These are phyloP conservation scores for Centropus unirufus DNA, from an alignment of 2,113 vertebrate genomes.

Conservation along the genomic window DNA sequence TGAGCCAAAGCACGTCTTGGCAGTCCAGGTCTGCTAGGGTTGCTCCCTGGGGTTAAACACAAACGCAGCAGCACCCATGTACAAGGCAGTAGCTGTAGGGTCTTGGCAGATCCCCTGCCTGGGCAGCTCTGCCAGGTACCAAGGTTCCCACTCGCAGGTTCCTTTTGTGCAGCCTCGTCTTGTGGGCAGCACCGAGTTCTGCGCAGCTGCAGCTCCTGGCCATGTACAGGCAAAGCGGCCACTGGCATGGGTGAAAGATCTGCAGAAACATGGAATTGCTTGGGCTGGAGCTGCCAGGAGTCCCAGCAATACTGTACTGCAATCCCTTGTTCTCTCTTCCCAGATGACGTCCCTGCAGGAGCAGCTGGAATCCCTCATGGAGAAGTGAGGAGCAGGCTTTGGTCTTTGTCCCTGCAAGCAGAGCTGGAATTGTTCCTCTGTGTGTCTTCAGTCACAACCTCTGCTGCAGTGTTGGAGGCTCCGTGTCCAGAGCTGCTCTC, in stretches of 20 bases:
- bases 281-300: conserved; percentile 37
- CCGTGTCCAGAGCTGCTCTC: background rate
- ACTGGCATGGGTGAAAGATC: background rate
- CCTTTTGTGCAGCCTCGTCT: background rate
- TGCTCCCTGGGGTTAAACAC: background rate
- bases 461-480: background rate
- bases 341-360: conserved; percentile 95
- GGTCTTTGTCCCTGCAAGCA: background rate
- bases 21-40: background rate
- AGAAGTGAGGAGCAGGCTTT: conserved; percentile 79
- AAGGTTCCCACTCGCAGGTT: background rate
- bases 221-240: background rate
- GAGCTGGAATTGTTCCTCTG: background rate
- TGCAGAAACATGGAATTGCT: background rate
- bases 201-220: background rate
- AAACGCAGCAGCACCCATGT: background rate
- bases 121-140: background rate
- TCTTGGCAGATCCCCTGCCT: background rate
- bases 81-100: background rate
- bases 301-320: background rate
- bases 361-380: conserved; percentile 93
- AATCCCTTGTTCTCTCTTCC: background rate
- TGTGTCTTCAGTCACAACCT: background rate
- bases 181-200: background rate
- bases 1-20: background rate